Evolutionary conservation across 53 echinoderm and acorn worm genomes (phyloP).

Genomic region (Apostichopus leukothele): DNA sequence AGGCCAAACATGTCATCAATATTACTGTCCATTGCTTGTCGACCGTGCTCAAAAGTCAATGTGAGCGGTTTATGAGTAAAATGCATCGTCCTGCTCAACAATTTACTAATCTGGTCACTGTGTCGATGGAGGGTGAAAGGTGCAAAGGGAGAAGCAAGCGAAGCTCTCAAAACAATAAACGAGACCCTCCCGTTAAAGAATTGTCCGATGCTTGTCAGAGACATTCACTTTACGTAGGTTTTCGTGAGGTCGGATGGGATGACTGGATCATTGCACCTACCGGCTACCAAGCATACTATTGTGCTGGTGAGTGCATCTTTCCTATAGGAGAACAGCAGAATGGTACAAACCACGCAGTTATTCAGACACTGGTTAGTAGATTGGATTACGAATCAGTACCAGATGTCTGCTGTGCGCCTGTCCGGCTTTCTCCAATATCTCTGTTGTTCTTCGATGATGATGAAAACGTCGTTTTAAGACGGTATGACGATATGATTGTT

Average conservation of each 20-base stretch:
- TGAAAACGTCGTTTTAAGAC: constrained; percentile 93
- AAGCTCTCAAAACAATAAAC: constrained; percentile 40
- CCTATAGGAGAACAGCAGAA: constrained; percentile 85
- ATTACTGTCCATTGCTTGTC: constrained; percentile 26
- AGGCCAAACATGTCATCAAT: neutral
- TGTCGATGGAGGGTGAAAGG: constrained; percentile 64
- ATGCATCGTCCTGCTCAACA: neutral
- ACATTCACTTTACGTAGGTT: constrained; percentile 84
- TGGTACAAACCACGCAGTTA: constrained; percentile 96
- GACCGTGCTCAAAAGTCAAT: neutral
- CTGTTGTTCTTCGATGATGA: constrained; percentile 94
- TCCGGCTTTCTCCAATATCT: constrained; percentile 88
- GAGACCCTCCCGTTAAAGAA: constrained; percentile 12
- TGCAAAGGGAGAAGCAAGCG: constrained; percentile 60
- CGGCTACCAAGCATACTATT: constrained; percentile 96
- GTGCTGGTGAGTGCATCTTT: constrained; percentile 92
- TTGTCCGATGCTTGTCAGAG: constrained; percentile 72
- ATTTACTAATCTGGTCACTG: constrained; percentile 56
- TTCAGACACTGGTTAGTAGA: constrained; percentile 90
- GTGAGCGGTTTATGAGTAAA: constrained; percentile 5
- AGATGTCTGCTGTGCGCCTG: constrained; percentile 94
- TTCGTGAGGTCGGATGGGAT: constrained; percentile 96
- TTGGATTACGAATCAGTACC: constrained; percentile 65
- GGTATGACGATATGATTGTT: constrained; percentile 98
- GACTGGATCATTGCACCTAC: constrained; percentile 98